Base-by-base conservation (phyloP, 2,888 invertebrate genomes). In the Theristus sp. region DNA sequence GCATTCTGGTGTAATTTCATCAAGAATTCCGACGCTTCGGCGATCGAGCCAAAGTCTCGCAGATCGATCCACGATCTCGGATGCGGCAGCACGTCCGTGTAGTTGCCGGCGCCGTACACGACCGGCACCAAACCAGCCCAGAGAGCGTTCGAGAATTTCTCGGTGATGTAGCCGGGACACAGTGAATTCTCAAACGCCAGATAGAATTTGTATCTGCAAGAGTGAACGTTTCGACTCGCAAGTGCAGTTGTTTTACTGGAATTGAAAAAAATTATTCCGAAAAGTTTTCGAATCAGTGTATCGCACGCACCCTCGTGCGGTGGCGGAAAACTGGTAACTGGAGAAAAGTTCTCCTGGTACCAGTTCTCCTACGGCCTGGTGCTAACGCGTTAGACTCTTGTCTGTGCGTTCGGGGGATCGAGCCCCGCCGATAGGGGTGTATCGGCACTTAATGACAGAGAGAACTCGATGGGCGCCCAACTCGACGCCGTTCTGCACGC, bases 111-210 rank as follows among this genome's bases (percentile, higher is more conserved):
- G 26, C 62, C 62, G 55, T 53, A 62, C 1, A 62, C 62, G 2
- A 62, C 49, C 28, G 62, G 62, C 2, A 62, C 61, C 26, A 62
- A 2, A n/a, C 58, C 38, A 26, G 2, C 3, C 1, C 53, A 2
- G 20, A 62, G 57, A 2, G 61, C 61, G 29, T 61, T 59, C 29
- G 28, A 47, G 55, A 61, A 57, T 57, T 62, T 62, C 46, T 62
- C 62, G 3, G 61, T 62, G 10, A 62, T 27, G 57, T 62, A 62
- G 49, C 62, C 56, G 2, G 17, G 10, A 46, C 62, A 62, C 1
- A 62, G 30, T 24, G 58, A 57, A 52, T 62, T 62, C 30, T 62
- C 62, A 29, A 62, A 62, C 22, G 59, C 31, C 22, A 62, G 26
- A 47, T 62, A 59, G 54, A 62, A 62, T 29, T 62, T 62, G 54